Evolutionary conservation across 2,888 invertebrate species (phyloP), one percentile per base, ranked within the genome.

Genomic region (Tanytarsus gracilentus): DNA sequence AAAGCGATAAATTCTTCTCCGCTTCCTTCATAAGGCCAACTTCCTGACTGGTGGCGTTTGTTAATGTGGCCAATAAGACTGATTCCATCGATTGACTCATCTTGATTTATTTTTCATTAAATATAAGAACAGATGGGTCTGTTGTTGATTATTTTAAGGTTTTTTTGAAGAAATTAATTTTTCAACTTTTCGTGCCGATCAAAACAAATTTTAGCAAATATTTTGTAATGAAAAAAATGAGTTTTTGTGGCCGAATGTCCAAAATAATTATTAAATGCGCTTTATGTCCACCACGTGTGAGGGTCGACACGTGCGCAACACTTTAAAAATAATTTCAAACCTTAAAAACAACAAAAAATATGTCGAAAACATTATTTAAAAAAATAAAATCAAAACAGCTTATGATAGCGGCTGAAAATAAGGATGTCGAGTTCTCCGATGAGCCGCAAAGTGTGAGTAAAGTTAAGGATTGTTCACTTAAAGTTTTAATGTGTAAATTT

Each of bases 1-100:
- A 94, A 77, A 87, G 84, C 66, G 81, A 80, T 21, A 96, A 78
- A 69, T 88, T 89, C 65, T 84, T 81, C 73, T 93, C 94, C 26
- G 95, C 94, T 40, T 88, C 86, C 73, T 92, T 93, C 61, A 95
- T 76, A 40, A 90, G 77, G 65, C 82, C 83, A 11, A 88, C 81
- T 73, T 90, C 83, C 72, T 92, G 91, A 74, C 88, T 92, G 62
- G 89, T 84, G 26, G 93, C 94, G 69, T 84, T 81, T 68, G 86
- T 84, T 30, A 95, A 77, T 55, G 89, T 55, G 1, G 4, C 27
- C 8, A 39, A 25, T 3, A 52, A 26, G n/a, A 50, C 14, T 25
- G 14, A 9, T 40, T 40, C 55, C 18, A 55, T 33, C 6, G 33
- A 33, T 33, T 33, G 21, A 52, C 9, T 30, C 52, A 52, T 52